Conservation (phyloP, 1,140 invertebrate genomes). For the Drosophila rhopaloa region DNA sequence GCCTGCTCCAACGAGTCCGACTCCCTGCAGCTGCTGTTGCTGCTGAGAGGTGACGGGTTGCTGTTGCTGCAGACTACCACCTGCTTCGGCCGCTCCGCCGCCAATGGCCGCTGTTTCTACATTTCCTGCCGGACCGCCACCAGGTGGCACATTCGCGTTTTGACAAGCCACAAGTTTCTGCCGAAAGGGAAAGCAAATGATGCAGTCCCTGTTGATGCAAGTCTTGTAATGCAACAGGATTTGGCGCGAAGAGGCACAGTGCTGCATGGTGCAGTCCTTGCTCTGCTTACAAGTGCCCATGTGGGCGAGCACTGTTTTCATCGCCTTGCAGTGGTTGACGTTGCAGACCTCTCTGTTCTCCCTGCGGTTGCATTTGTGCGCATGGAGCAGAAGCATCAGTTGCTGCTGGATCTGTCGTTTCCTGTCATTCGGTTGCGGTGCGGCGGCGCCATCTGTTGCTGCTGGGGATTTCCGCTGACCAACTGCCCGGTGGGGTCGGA, state of each 20-base stretch:
- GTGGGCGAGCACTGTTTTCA: slow-evolving; percentile 99
- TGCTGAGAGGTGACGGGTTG: slow-evolving; percentile 73
- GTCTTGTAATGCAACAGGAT: slow-evolving; percentile 99
- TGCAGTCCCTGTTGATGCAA: slow-evolving; percentile 97
- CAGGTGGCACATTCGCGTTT: slow-evolving; percentile 55
- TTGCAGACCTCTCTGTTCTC: slow-evolving; percentile 95
- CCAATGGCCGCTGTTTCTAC: slow-evolving; percentile 35
- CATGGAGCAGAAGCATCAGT: slow-evolving; percentile 97
- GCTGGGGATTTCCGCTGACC: slow-evolving; percentile 53
- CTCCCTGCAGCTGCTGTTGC: slow-evolving; percentile 41
- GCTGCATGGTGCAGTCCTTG: slow-evolving; percentile 94
- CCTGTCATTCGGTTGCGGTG: slow-evolving; percentile 87
- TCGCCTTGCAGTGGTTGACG: slow-evolving; percentile 98
- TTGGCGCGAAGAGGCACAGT: slow-evolving; percentile 99
- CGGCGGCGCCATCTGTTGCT: slow-evolving; percentile 77
- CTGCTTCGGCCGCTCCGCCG: slow-evolving; percentile 4
- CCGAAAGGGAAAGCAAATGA: slow-evolving; percentile 98
- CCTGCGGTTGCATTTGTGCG: slow-evolving; percentile 98
- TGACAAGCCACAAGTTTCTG: slow-evolving; percentile 91
- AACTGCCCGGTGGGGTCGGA: slow-evolving; percentile 83
- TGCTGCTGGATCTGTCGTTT: slow-evolving; percentile 99
- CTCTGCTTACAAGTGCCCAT: slow-evolving; percentile 98
- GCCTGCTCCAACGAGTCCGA: slow-evolving; percentile 18
- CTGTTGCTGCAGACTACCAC: slow-evolving; percentile 58
- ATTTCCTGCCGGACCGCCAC: slow-evolving; percentile 42